phyloP scores from a whole-genome alignment of 2,113 vertebrate genomes.

The Notothenia coriiceps region DNA sequence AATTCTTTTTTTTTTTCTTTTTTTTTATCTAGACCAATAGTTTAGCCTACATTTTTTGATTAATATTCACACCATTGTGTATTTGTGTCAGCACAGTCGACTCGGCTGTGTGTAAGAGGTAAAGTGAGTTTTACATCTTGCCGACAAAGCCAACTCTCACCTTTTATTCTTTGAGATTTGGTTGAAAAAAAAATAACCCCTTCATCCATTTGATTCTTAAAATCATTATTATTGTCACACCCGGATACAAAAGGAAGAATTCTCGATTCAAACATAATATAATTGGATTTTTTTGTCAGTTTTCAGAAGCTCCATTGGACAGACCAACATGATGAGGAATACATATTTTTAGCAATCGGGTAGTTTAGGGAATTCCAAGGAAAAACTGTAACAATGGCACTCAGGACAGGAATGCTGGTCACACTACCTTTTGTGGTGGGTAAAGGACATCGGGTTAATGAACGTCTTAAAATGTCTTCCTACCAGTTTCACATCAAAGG shows the following conservation, averaged over 20 bases:
- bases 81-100: slow-evolving; percentile 7
- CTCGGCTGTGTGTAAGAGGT: not conserved
- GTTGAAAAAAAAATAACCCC: not conserved
- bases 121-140: slow-evolving; percentile 21
- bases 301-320: not conserved
- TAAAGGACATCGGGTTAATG: slow-evolving; percentile 29
- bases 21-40: not conserved
- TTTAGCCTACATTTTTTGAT: slow-evolving; percentile 19
- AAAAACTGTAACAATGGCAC: slow-evolving; percentile 51
- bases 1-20: not conserved
- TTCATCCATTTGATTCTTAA: not conserved
- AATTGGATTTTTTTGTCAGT: not conserved
- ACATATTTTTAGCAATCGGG: slow-evolving; percentile 14
- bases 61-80: slow-evolving; percentile 23
- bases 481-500: slow-evolving; percentile 47
- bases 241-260: not conserved
- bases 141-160: not conserved
- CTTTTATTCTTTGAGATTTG: not conserved
- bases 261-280: too few species aligned
- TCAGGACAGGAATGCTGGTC: slow-evolving; percentile 32
- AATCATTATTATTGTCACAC: not conserved
- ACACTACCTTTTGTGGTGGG: not conserved
- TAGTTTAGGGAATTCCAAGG: slow-evolving; percentile 31
- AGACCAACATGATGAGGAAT: not conserved
- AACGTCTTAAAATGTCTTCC: slow-evolving; percentile 50